Evolutionary conservation across 2,888 invertebrate genomes (phyloP).

Genomic region (Venustoraphidia nigricollis): DNA sequence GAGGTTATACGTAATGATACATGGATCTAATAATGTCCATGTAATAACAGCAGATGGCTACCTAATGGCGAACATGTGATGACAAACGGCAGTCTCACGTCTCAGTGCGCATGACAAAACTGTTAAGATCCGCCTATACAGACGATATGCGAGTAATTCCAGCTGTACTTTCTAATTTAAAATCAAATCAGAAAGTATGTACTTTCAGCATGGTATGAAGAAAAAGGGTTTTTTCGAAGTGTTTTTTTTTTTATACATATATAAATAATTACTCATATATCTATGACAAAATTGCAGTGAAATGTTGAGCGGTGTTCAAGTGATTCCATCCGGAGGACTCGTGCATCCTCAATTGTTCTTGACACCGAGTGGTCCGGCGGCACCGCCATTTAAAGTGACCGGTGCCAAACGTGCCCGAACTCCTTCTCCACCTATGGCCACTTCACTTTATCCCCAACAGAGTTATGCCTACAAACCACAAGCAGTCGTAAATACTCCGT

Average conservation of each 20-base stretch:
- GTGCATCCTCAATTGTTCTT: slow-evolving; percentile 56
- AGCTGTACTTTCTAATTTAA: too few relatives aligned
- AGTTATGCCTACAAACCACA: slow-evolving; percentile 38
- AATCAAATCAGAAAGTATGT: too few relatives aligned
- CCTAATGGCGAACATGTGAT: too few relatives aligned
- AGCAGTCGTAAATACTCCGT: slow-evolving; percentile 30
- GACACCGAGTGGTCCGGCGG: slow-evolving; percentile 32
- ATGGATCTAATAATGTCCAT: too few relatives aligned
- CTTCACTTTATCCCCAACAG: slow-evolving; percentile 33
- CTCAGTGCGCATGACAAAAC: too few relatives aligned
- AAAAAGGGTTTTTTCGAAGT: slow-evolving; percentile 5
- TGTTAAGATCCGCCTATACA: too few relatives aligned
- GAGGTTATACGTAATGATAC: too few relatives aligned
- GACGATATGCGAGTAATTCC: too few relatives aligned
- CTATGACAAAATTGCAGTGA: slow-evolving; percentile 30
- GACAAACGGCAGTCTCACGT: too few relatives aligned
- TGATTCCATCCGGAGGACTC: slow-evolving; percentile 29
- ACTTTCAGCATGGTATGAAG: too few relatives aligned
- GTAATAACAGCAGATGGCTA: too few relatives aligned
- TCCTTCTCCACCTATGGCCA: slow-evolving; percentile 41
- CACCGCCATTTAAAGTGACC: slow-evolving; percentile 30
- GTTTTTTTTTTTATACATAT: not conserved
- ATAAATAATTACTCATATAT: too few relatives aligned
- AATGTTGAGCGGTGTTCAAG: slow-evolving; percentile 43
- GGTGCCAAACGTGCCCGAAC: slow-evolving; percentile 45